These are phyloP conservation scores for Spinibarbus caldwelli DNA, from an alignment of 2,797 vertebrate species.

Conservation along the genomic window DNA sequence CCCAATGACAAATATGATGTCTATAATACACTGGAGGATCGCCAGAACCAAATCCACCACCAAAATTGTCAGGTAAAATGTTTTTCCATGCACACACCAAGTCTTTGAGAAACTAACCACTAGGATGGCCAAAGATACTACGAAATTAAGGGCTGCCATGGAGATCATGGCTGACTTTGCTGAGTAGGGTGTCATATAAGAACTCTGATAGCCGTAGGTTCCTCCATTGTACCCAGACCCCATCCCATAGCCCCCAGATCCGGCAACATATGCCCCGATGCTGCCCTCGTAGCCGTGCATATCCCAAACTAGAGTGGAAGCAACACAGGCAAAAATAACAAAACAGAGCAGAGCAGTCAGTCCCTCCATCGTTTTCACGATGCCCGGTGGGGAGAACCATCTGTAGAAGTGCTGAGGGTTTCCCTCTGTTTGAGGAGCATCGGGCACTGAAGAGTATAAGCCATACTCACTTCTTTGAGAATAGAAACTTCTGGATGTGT, in stretches of 20 bases:
- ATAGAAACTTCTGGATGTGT: constrained; percentile 67
- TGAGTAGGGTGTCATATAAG: constrained; percentile 82
- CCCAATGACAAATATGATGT: constrained; percentile 87
- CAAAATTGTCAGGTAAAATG: constrained; percentile 82
- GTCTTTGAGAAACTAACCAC: constrained; percentile 81
- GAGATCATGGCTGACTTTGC: constrained; percentile 89
- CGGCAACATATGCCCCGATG: constrained; percentile 62
- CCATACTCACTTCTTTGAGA: constrained; percentile 62
- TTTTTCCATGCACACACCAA: constrained; percentile 69
- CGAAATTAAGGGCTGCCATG: constrained; percentile 83
- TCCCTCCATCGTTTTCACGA: constrained; percentile 80
- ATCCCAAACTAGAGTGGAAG: constrained; percentile 89
- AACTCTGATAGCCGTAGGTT: constrained; percentile 73
- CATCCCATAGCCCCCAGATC: constrained; percentile 37
- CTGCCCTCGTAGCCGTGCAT: constrained; percentile 74
- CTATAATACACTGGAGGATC: constrained; percentile 81
- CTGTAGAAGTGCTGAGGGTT: constrained; percentile 83
- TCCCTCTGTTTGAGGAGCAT: constrained; percentile 73
- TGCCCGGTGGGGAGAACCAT: constrained; percentile 85
- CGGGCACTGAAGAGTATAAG: constrained; percentile 62
- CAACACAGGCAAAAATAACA: constrained; percentile 85
- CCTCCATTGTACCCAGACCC: constrained; percentile 76
- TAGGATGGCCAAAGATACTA: constrained; percentile 80
- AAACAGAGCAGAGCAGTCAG: constrained; percentile 79
- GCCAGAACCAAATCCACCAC: constrained; percentile 79